These are phyloP conservation scores for Rhinolophus sinicus DNA, from an alignment of 2,113 vertebrate species.

Conservation along the genomic window DNA sequence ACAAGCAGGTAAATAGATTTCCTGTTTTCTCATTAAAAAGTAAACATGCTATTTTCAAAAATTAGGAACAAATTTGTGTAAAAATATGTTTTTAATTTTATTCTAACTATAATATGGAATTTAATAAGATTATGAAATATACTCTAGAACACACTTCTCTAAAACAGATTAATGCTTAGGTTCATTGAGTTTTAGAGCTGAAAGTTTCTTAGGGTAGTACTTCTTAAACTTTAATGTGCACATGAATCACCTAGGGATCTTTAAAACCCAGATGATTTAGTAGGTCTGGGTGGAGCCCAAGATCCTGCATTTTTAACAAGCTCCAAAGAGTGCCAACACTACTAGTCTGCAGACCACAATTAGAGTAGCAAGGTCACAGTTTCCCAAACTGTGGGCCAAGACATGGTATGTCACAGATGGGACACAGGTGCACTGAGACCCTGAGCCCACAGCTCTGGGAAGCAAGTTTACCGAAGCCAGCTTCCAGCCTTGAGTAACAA, in stretches of 20 bases:
- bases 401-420: not conserved
- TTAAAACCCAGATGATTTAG: slow-evolving; percentile 41
- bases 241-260: not conserved
- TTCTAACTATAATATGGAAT: not conserved
- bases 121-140: slow-evolving; percentile 54
- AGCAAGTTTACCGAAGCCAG: not conserved
- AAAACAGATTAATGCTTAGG: slow-evolving; percentile 12
- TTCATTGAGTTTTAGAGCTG: slow-evolving; percentile 34
- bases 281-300: slow-evolving; percentile 16
- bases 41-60: slow-evolving; percentile 17
- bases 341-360: not conserved
- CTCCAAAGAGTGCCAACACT: not conserved
- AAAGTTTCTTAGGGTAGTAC: slow-evolving; percentile 42
- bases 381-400: not conserved
- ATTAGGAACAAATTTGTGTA: slow-evolving; percentile 2
- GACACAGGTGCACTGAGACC: not conserved
- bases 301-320: slow-evolving; percentile 24
- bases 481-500: not conserved
- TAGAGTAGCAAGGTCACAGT: slow-evolving; percentile 20
- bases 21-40: slow-evolving; percentile 17
- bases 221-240: slow-evolving; percentile 15
- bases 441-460: not conserved
- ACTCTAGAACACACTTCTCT: not conserved
- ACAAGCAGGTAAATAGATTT: slow-evolving; percentile 92
- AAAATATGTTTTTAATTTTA: slow-evolving; percentile 33